phyloP scores from a whole-genome alignment of 2,113 vertebrate species.

The Dasypus novemcinctus region DNA sequence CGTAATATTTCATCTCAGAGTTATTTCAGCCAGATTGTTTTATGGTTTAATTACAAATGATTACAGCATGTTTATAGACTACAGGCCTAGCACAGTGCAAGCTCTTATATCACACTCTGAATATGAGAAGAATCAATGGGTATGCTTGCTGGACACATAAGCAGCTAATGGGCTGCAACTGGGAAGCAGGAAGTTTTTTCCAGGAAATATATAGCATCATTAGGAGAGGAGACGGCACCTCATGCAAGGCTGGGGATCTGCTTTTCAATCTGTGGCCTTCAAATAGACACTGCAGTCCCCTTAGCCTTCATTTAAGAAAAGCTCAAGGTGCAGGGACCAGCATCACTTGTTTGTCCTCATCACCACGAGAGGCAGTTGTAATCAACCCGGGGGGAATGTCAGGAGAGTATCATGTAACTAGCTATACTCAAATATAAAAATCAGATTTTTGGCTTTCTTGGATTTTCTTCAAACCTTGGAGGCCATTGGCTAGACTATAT shows the following conservation, averaged over 20 bases:
- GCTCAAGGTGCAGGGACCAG: background rate
- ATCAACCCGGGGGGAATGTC: background rate
- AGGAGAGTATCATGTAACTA: background rate
- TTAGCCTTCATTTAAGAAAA: background rate
- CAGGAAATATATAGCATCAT: background rate
- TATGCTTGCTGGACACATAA: background rate
- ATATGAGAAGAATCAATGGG: background rate
- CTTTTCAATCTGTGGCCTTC: background rate
- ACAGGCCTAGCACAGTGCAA: background rate
- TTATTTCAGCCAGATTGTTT: slow-evolving; percentile 24
- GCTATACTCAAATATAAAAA: background rate
- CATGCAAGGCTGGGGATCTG: background rate
- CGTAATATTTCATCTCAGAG: background rate
- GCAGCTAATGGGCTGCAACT: background rate
- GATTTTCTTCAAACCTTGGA: background rate
- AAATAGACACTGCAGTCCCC: background rate
- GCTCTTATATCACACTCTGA: background rate
- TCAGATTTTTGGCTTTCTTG: background rate
- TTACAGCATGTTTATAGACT: background rate
- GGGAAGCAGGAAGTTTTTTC: slow-evolving; percentile 6
- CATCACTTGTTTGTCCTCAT: background rate
- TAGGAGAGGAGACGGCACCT: background rate
- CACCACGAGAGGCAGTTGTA: background rate
- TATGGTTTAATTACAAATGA: slow-evolving; percentile 19
- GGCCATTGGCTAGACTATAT: background rate